Base-by-base conservation (phyloP, 2,113 vertebrate genomes). In the Mobula hypostoma region DNA sequence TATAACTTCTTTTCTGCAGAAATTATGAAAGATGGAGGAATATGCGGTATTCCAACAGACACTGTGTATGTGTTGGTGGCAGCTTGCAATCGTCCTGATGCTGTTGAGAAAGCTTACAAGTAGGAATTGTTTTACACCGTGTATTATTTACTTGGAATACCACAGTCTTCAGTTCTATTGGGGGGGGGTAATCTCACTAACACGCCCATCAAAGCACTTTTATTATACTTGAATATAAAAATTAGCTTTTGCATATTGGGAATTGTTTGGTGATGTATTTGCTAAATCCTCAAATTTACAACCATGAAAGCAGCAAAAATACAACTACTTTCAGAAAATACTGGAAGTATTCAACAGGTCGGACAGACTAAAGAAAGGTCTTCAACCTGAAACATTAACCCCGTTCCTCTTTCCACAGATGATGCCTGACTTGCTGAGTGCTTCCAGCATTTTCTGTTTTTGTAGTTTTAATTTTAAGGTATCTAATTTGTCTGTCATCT, bases 51-150 rank as follows among this genome's bases (percentile, higher is more conserved):
- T 96, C 98, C 98, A 29, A 98, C 98, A 0, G 98, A 98, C 95
- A 98, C 98, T 0, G 98, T 98, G 93, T 98, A 98, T 5, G 98
- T 98, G 94, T 97, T 98, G 27, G 98, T 98, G 94, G 98, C 98
- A 27, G 98, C 98, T 82, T 98, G 98, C 95, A 98, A 96, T 95
- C 97, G 97, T 29, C 98, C 98, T 0, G 97, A 98, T 0, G 98
- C 97, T 0, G 98, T 98, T 29, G 95, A 98, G 95, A 98, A 97
- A 94, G 98, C 98, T 92, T 98, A 97, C 96, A 97, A 96, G 98
- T 98, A 95, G 96, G 97, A 74, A 48, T 4, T 95, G 88, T 78
- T 40, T 27, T 76, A 17, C 58, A 29, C 29, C 61, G 82, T 8
- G 21, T 36, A n/a, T 36, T 68, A 17, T 68, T 66, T n/a, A 66